A percentile compares a stretch with the other conserved stretches of the same genome.
phyloP scores from a whole-genome alignment of 2,797 vertebrate genomes.

The Crenuchus spilurus region DNA sequence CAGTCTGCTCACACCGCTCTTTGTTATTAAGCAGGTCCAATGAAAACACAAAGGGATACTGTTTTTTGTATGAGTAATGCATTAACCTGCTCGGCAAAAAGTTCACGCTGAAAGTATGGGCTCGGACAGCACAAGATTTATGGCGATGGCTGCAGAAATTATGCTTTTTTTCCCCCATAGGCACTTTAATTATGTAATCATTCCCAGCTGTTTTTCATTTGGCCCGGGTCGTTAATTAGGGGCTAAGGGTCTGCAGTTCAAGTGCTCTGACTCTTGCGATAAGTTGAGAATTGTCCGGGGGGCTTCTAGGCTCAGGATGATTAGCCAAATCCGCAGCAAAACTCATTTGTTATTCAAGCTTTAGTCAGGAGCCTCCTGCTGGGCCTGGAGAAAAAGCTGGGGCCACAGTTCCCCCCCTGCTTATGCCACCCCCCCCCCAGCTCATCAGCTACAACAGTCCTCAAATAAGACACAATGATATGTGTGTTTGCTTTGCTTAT shows the following conservation, averaged over 20 bases:
- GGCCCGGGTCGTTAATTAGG: slow-evolving; percentile 89
- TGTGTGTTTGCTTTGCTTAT: slow-evolving; percentile 70
- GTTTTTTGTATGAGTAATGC: slow-evolving; percentile 93
- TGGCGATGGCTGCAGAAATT: slow-evolving; percentile 94
- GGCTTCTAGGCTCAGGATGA: slow-evolving; percentile 68
- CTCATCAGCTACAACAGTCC: slow-evolving; percentile 68
- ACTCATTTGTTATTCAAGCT: slow-evolving; percentile 80
- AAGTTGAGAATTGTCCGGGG: slow-evolving; percentile 73
- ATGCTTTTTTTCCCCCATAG: slow-evolving; percentile 91
- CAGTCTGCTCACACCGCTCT: slow-evolving; percentile 64
- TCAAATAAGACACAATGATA: slow-evolving; percentile 58
- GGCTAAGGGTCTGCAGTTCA: slow-evolving; percentile 80
- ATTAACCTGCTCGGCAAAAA: slow-evolving; percentile 84
- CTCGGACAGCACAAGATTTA: slow-evolving; percentile 98
- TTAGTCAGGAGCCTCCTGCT: slow-evolving; percentile 70
- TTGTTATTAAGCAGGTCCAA: slow-evolving; percentile 93
- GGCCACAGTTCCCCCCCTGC: slow-evolving; percentile 65
- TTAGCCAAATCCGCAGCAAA: slow-evolving; percentile 76
- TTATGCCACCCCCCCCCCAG: slow-evolving; percentile 73
- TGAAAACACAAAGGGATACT: slow-evolving; percentile 92
- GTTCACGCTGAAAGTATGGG: slow-evolving; percentile 84
- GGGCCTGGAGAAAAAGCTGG: slow-evolving; percentile 63
- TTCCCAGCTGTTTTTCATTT: slow-evolving; percentile 96
- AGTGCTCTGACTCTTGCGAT: slow-evolving; percentile 76
- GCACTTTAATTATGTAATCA: slow-evolving; percentile 99